A percentile compares a stretch with the other conserved stretches of the same genome.
Conservation (phyloP, 2,113 vertebrate species). For the Hepsetus odoe region DNA sequence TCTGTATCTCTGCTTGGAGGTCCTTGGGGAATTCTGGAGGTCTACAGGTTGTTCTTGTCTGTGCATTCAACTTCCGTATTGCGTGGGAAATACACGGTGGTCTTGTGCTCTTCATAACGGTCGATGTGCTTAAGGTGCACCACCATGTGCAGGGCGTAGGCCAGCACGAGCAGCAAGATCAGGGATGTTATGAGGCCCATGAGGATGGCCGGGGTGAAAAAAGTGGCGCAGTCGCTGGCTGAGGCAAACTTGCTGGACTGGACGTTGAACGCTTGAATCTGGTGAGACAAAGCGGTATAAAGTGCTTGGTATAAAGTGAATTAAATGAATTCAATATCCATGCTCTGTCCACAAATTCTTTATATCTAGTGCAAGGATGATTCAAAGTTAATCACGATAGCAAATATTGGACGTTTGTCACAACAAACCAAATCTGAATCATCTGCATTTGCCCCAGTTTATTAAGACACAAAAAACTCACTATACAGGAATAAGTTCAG, state of each 20-base stretch:
- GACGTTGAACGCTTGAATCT: constrained; percentile 96
- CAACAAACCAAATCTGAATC: too few species aligned
- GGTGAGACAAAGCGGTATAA: constrained; percentile 34
- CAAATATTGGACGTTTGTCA: too few species aligned
- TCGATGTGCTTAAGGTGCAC: constrained; percentile 91
- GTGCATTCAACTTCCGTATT: constrained; percentile 78
- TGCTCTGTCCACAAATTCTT: neutral
- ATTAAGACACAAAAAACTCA: too few species aligned
- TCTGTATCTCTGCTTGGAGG: constrained; percentile 27
- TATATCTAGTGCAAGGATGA: neutral
- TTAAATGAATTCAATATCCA: neutral
- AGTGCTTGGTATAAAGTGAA: neutral
- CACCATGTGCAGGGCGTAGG: constrained; percentile 92
- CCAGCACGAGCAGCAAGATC: constrained; percentile 88
- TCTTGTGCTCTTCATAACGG: constrained; percentile 86
- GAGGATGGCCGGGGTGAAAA: constrained; percentile 89
- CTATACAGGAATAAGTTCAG: too few species aligned
- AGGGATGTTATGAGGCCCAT: constrained; percentile 89
- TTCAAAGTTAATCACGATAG: too few species aligned
- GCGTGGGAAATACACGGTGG: constrained; percentile 80
- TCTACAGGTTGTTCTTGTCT: constrained; percentile 77
- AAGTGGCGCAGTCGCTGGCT: constrained; percentile 85
- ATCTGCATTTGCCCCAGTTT: too few species aligned
- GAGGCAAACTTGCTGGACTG: constrained; percentile 84
- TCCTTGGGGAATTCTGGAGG: neutral